Evolutionary conservation across 2,797 vertebrate species (phyloP).

Genomic region (Neopelma chrysocephalum): DNA sequence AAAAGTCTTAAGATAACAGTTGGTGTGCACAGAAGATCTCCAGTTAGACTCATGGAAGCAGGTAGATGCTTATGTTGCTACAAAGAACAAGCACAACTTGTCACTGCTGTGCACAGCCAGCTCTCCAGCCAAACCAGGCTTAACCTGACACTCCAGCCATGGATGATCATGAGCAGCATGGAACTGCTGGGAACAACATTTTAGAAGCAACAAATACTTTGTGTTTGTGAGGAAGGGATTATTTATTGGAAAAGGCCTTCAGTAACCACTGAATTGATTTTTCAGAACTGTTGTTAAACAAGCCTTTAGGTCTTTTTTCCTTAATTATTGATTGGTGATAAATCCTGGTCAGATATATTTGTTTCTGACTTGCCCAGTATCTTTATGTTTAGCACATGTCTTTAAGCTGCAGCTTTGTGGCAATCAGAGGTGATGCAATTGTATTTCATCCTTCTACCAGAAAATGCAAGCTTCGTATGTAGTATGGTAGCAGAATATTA

Average conservation of each 20-base stretch:
- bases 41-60: not conserved
- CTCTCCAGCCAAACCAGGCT: not conserved
- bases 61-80: accelerated
- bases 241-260: not conserved
- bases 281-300: not conserved
- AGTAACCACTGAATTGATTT: not conserved
- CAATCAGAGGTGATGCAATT: not conserved
- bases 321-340: not conserved
- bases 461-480: not conserved
- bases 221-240: not conserved
- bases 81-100: not conserved
- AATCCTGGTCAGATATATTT: not conserved
- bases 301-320: not conserved
- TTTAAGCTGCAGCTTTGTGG: not conserved
- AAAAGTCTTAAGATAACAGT: not conserved
- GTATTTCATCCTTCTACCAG: not conserved
- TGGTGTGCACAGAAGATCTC: not conserved
- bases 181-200: not conserved
- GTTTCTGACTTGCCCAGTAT: not conserved
- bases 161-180: not conserved
- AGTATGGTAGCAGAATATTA: not conserved
- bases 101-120: not conserved
- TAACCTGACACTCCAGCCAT: accelerated
- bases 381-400: not conserved
- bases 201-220: not conserved